Base-by-base conservation (phyloP, 2,113 vertebrate genomes). In the Sylvilagus bachmani region DNA sequence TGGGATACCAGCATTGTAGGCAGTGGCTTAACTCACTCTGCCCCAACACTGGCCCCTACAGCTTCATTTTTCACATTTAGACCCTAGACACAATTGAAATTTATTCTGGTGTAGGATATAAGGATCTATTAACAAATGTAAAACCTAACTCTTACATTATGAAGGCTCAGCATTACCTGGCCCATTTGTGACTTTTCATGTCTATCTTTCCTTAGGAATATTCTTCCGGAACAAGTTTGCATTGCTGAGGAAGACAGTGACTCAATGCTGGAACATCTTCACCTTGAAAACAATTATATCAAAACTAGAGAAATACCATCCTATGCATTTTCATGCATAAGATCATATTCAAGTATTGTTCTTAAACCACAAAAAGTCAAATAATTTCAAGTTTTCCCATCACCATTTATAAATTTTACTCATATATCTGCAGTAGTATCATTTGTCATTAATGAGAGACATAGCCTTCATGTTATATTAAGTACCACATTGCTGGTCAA, bases 221-320 rank as follows among this genome's bases (percentile, higher is more conserved):
- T 99, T 86, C 98, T 98, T 61, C 98, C 99, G 3, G 98, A 99
- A 58, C 96, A 99, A 87, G 98, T 99, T 94, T 99, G 99, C 89
- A 99, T 98, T 96, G 95, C 93, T 16, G 96, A 96, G 49, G 97
- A 51, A 66, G 95, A 79, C 0, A 96, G 96, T 25, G 99, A 99
- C 70, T 99, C 99, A n/a, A 98, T 93, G 61, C 74, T 99, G 89
- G 99, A 99, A 96, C 98, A 99, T 0, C 92, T 99, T 97, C 99
- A 99, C 93, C 98, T 99, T 74, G 99, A 99, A 92, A 98, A 99
- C 97, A 99, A 99, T 98, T 98, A 98, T 13, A 99, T 99, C n/a
- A 99, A 99, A 91, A 98, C 98, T 3, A 97, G 98, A 86, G 98
- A 99, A 91, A 97, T 99, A 58, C 99, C 99, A 13, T 98, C 99